Evolutionary conservation across 2,888 invertebrate genomes (phyloP).

Genomic region (Oligia latruncula): DNA sequence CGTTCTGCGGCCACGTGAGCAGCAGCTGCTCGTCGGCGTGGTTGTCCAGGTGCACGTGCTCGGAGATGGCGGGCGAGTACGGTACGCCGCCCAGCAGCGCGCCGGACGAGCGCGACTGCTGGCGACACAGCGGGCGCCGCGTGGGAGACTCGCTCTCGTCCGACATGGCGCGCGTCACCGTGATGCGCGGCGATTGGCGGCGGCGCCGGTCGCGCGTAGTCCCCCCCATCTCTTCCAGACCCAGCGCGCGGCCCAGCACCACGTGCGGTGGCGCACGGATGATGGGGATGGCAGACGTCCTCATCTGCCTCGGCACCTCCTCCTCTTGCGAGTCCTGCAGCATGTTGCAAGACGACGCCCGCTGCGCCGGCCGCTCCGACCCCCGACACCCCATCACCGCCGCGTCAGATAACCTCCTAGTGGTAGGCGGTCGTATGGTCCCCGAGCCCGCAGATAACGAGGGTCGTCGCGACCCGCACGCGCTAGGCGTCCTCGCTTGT

Average conservation of each 20-base stretch:
- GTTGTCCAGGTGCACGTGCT: conserved; percentile 76
- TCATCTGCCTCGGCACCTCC: conserved; percentile 74
- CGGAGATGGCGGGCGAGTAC: conserved; percentile 85
- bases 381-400: conserved; percentile 85
- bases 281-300: conserved; percentile 86
- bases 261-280: conserved; percentile 90
- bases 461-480: conserved; percentile 93
- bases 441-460: conserved; percentile 91
- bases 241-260: conserved; percentile 91
- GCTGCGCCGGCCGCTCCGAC: conserved; percentile 87
- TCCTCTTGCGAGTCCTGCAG: conserved; percentile 91
- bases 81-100: conserved; percentile 87
- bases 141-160: conserved; percentile 92
- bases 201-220: conserved; percentile 79
- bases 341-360: conserved; percentile 93
- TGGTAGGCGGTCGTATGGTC: conserved; percentile 84
- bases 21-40: conserved; percentile 88
- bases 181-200: conserved; percentile 92
- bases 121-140: conserved; percentile 85
- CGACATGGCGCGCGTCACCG: conserved; percentile 93
- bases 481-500: conserved; percentile 94
- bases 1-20: conserved; percentile 89
- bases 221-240: conserved; percentile 84
- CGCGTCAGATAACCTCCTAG: conserved; percentile 85
- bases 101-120: conserved; percentile 87